These are phyloP conservation scores for Laterallus jamaicensis DNA, from an alignment of 2,113 vertebrate species.

Conservation along the genomic window DNA sequence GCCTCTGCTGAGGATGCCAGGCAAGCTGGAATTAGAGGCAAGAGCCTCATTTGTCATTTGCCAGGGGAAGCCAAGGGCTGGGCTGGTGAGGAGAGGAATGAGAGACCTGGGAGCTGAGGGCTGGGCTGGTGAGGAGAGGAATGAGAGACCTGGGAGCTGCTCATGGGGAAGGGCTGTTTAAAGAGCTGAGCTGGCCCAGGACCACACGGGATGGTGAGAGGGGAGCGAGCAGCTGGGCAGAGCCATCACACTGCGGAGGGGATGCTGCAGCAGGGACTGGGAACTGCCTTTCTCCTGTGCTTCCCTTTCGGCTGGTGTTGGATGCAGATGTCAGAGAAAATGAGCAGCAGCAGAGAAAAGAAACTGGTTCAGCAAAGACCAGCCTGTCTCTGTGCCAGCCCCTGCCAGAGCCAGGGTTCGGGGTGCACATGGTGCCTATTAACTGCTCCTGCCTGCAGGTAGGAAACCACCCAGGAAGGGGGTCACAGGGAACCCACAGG, in stretches of 20 bases:
- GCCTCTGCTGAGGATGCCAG: conserved; percentile 13
- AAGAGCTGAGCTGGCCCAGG: background rate
- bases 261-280: background rate
- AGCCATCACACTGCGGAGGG: fast-evolving
- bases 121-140: background rate
- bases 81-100: conserved; percentile 16
- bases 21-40: conserved; percentile 46
- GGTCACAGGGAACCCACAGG: background rate
- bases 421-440: fast-evolving
- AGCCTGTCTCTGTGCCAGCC: fast-evolving
- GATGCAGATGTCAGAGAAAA: background rate
- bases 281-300: background rate
- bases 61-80: background rate
- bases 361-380: background rate
- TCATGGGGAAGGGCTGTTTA: background rate
- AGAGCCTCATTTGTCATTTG: conserved; percentile 40
- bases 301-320: background rate
- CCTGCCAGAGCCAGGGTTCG: background rate
- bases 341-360: background rate
- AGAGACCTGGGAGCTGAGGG: background rate
- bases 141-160: background rate
- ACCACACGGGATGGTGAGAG: background rate
- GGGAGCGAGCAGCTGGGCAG: background rate
- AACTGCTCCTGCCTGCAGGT: background rate
- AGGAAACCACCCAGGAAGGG: fast-evolving